Base-by-base conservation (phyloP, 2,113 vertebrate species). In the Cyanoderma ruficeps region DNA sequence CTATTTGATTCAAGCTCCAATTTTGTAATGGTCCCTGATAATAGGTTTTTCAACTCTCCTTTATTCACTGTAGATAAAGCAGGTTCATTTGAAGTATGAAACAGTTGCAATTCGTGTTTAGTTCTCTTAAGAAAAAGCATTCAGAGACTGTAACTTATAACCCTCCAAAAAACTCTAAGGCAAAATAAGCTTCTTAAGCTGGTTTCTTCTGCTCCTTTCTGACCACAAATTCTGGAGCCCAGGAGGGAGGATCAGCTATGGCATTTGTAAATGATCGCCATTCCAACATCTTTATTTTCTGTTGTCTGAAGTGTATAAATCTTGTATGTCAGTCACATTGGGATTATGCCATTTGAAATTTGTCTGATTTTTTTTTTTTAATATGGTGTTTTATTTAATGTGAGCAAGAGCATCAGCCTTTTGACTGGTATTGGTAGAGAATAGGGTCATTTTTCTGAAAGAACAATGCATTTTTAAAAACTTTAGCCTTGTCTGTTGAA, bases 101-200 rank as follows among this genome's bases (percentile, higher is more conserved):
- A 16, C 6, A 30, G 4, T 25, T 78, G 19, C 13, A 44, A 15
- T 59, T 59, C 52, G 3, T 50, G 7, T 69, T 65, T n/a, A 44
- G 13, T 55, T 28, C 25, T 81, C 6, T 53, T 79, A 72, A 53
- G 33, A 60, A 87, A 59, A 87, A 56, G 2, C 9, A 56, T 67
- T 61, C 25, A 9, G 20, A 9, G 11, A 9, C 53, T 87, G 27
- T 69, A 19, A 68, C 33, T 28, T 72, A 44, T 21, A 64, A 59
- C 7, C 1, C 7, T 68, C 25, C 5, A 55, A 72, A 65, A 46
- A 1, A 0, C 12, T 10, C 9, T 55, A 57, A 42, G 11, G 4
- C 39, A 59, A 93, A 53, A 63, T 56, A 35, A 71, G 35, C 7
- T 76, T 85, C 44, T 37, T 9, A 60, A 46, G 8, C 24, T 67